A percentile compares a stretch with the other conserved stretches of the same genome.
Conservation (phyloP, 2,797 vertebrate genomes). For the Xerus rutilus region DNA sequence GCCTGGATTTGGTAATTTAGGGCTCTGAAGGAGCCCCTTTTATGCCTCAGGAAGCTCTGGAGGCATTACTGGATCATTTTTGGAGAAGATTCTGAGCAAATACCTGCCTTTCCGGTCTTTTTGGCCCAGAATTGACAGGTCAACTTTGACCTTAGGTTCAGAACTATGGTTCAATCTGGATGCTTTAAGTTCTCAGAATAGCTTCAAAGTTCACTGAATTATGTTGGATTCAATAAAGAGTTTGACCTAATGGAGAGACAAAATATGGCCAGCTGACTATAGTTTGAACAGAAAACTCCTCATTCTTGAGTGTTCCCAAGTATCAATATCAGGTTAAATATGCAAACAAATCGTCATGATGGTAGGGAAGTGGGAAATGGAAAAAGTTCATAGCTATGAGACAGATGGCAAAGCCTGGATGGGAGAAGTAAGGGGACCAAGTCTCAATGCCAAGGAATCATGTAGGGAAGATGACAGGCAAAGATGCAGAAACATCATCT, state of each 20-base stretch:
- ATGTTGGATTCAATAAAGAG: slow-evolving; percentile 56
- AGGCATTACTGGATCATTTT: slow-evolving; percentile 58
- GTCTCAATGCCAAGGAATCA: not conserved
- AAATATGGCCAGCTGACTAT: slow-evolving; percentile 58
- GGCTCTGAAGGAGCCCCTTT: slow-evolving; percentile 14
- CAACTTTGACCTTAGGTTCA: not conserved
- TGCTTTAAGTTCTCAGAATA: slow-evolving; percentile 44
- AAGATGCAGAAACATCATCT: not conserved
- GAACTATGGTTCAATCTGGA: slow-evolving; percentile 7
- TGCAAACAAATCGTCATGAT: not conserved
- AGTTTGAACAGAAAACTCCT: slow-evolving; percentile 41
- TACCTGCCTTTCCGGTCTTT: not conserved
- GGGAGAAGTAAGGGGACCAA: not conserved
- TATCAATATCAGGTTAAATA: not conserved
- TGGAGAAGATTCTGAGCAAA: not conserved
- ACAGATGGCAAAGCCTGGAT: not conserved
- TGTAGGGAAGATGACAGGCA: not conserved
- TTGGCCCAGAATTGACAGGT: not conserved
- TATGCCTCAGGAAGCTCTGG: slow-evolving; percentile 43
- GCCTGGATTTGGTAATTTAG: slow-evolving; percentile 54
- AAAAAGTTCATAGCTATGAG: not conserved
- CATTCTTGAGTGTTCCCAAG: not conserved
- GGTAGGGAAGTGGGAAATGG: not conserved
- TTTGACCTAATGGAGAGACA: slow-evolving; percentile 68
- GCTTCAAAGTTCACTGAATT: slow-evolving; percentile 48